phyloP scores from a whole-genome alignment of 2,888 invertebrate species.

The Leptogaster cylindrica region DNA sequence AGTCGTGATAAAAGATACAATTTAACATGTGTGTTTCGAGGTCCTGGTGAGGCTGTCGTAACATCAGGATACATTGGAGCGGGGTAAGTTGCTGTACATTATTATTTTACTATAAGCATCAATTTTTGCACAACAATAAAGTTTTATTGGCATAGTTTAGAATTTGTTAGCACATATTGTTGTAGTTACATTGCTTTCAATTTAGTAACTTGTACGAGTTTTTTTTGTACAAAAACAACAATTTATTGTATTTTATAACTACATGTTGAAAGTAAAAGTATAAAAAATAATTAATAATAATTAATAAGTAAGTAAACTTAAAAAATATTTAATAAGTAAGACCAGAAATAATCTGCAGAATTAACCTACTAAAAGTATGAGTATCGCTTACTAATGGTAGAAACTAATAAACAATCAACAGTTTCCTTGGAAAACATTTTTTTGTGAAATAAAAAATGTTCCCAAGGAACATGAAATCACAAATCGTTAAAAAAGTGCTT shows the following conservation, averaged over 20 bases:
- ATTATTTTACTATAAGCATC: no score
- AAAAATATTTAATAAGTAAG: no score
- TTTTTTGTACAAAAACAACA: no score
- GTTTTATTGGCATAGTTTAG: no score
- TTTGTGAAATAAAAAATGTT: conserved; percentile 20
- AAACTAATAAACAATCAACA: conserved; percentile 39
- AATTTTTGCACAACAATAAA: no score
- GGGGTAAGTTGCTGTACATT: conserved; percentile 67
- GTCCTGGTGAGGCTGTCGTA: conserved; percentile 91
- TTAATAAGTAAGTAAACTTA: background rate
- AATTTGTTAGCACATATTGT: background rate
- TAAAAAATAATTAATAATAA: no score
- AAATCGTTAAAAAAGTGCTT: conserved; percentile 60
- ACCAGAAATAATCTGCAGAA: background rate
- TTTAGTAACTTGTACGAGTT: no score
- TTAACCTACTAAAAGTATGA: background rate
- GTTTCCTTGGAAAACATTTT: conserved; percentile 41
- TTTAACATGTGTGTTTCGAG: conserved; percentile 88
- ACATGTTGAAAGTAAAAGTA: background rate
- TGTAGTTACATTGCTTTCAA: no score
- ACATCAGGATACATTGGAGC: conserved; percentile 92
- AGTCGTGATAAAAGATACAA: conserved; percentile 90
- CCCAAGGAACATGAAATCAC: conserved; percentile 38
- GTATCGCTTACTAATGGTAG: conserved; percentile 34
- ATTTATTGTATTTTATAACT: background rate